Evolutionary conservation across 2,888 invertebrate genomes (phyloP), one percentile per base, ranked within the genome.

Genomic region (Catocala fraxini): DNA sequence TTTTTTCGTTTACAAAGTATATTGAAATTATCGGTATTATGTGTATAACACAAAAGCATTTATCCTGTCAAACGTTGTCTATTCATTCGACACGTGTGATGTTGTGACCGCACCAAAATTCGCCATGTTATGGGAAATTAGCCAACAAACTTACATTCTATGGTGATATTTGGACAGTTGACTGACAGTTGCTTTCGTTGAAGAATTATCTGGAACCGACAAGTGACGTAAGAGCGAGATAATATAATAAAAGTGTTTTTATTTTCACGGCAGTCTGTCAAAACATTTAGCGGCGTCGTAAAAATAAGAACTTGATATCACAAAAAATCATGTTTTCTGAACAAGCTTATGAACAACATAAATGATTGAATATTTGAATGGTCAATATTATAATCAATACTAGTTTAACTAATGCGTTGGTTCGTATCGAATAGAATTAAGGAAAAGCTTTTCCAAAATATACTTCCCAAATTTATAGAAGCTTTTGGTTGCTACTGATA

Each of bases 161-260:
- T 80, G 82, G 82, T 79, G 81, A 85, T 89, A 81, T 90, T 91
- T 86, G 90, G 93, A 93, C 93, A 83, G 86, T 89, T 93, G 93
- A 93, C 86, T 92, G 94, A 94, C 93, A 91, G 86, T 85, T 86
- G 82, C 88, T 91, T 92, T 92, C 91, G 91, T 87, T 91, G 84
- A 82, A 83, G 84, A 85, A 89, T 89, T 86, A 88, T 79, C 85
- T 84, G 89, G 86, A 89, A 87, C 90, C 73, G 85, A 89, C 87
- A 82, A 84, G 80, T 84, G 87, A 79, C 84, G 77, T 69, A 77
- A 82, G 82, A 73, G 78, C 70, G 75, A 79, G 78, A 71, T 74
- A 71, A 66, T 71, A 64, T 65, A 59, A 66, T 53, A 61, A 66
- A 62, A 61, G 39, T 46, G 60, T 57, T 9, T 74, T 73, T 73